These are phyloP conservation scores for Euschistus heros DNA, from an alignment of 1,140 invertebrate species.

Conservation along the genomic window DNA sequence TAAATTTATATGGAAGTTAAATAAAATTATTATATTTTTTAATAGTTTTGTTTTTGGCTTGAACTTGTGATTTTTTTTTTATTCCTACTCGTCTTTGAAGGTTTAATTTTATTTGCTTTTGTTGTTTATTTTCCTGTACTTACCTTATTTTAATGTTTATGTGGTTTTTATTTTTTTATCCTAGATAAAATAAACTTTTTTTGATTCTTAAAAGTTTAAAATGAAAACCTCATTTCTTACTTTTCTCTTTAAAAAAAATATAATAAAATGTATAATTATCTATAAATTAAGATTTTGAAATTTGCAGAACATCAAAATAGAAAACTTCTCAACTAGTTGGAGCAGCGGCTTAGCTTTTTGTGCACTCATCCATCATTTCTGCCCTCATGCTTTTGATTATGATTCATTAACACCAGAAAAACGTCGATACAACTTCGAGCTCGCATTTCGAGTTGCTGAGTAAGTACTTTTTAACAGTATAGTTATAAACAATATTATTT, in stretches of 20 bases:
- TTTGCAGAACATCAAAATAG: conserved; percentile 81
- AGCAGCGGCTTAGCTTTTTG: conserved; percentile 93
- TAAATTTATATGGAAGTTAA: no score
- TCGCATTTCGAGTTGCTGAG: conserved; percentile 95
- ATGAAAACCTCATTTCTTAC: no score
- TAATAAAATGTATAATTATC: background rate
- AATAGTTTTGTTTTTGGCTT: no score
- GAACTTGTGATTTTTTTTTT: no score
- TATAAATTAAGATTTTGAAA: conserved; percentile 16
- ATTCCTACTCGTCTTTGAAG: no score
- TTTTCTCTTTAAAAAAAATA: background rate
- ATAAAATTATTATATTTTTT: no score
- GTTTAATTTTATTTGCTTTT: no score
- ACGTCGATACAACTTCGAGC: conserved; percentile 84
- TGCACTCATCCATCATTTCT: conserved; percentile 90
- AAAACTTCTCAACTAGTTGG: conserved; percentile 95
- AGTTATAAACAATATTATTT: background rate
- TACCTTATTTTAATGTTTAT: no score
- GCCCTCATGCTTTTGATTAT: conserved; percentile 92
- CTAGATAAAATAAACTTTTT: no score
- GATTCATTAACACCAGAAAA: conserved; percentile 71
- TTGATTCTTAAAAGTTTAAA: no score
- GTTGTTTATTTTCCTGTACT: no score
- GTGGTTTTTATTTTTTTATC: no score
- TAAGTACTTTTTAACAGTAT: conserved; percentile 46